Evolutionary conservation across 1,140 invertebrate genomes (phyloP).

Genomic region (Magallana angulata): DNA sequence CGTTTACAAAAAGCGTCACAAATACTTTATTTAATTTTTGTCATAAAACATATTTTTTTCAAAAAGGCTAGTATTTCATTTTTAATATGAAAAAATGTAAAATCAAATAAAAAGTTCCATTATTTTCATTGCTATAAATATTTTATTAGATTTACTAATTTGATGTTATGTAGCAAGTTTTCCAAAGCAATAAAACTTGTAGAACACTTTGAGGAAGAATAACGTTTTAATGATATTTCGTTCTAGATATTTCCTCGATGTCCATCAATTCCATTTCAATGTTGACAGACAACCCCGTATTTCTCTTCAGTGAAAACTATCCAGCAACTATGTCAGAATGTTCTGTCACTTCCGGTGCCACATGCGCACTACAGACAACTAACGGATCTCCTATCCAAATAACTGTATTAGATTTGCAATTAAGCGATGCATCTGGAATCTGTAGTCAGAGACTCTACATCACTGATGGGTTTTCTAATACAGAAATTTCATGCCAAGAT

Average conservation of each 20-base stretch:
- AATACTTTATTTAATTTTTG: too few relatives aligned
- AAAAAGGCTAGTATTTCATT: too few relatives aligned
- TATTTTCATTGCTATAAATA: too few relatives aligned
- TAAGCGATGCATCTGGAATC: not conserved
- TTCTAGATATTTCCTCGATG: not conserved
- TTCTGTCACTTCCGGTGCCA: conserved; percentile 3
- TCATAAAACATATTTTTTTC: too few relatives aligned
- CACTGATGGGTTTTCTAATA: not conserved
- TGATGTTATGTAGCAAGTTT: too few relatives aligned
- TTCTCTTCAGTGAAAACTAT: not conserved
- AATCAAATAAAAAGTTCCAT: too few relatives aligned
- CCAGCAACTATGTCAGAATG: conserved; percentile 9
- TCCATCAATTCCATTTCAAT: not conserved
- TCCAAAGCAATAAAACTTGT: too few relatives aligned
- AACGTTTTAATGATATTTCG: too few relatives aligned
- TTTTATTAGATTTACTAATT: too few relatives aligned
- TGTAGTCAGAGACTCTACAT: conserved; percentile 3
- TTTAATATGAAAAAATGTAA: too few relatives aligned
- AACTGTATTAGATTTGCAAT: not conserved
- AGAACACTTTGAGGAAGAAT: too few relatives aligned
- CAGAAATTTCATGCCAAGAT: not conserved
- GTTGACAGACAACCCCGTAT: not conserved
- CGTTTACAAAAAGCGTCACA: too few relatives aligned
- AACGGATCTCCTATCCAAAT: conserved; percentile 1
- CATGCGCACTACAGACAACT: not conserved